Evolutionary conservation across 1,140 invertebrate species (phyloP).

Genomic region (Ceratina calcarata): DNA sequence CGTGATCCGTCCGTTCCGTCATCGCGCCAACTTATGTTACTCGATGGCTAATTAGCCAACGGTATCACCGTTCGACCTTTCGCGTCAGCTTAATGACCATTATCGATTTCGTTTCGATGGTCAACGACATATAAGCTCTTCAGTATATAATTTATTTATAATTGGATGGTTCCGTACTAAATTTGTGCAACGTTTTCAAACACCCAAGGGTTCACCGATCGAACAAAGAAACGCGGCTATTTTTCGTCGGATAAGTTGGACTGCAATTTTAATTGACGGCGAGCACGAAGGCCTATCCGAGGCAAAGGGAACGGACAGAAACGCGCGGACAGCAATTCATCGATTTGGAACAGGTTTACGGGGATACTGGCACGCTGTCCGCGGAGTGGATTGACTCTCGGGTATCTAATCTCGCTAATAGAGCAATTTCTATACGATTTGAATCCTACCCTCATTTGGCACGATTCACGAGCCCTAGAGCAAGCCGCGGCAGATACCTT

Average conservation of each 20-base stretch:
- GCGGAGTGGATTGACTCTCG: constrained; percentile 33
- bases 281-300: not conserved
- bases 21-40: constrained; percentile 1
- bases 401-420: constrained; percentile 59
- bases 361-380: not conserved
- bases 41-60: constrained; percentile 21
- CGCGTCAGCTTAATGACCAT: constrained; percentile 22
- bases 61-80: not conserved
- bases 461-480: not conserved
- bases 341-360: constrained; percentile 20
- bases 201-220: no score
- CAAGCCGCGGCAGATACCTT: constrained; percentile 7
- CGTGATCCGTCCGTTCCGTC: not conserved
- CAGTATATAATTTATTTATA: not conserved
- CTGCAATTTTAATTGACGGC: constrained; percentile 13
- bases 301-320: not conserved
- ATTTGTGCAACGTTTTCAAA: not conserved
- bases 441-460: constrained; percentile 30
- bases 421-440: constrained; percentile 51
- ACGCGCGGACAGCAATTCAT: not conserved
- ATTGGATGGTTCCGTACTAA: not conserved
- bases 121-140: not conserved
- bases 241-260: not conserved
- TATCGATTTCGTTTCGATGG: not conserved
- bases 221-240: not conserved